A percentile compares a stretch with the other conserved stretches of the same genome.
These are phyloP conservation scores for Drosophila picticornis DNA, from an alignment of 2,888 invertebrate species.

Conservation along the genomic window DNA sequence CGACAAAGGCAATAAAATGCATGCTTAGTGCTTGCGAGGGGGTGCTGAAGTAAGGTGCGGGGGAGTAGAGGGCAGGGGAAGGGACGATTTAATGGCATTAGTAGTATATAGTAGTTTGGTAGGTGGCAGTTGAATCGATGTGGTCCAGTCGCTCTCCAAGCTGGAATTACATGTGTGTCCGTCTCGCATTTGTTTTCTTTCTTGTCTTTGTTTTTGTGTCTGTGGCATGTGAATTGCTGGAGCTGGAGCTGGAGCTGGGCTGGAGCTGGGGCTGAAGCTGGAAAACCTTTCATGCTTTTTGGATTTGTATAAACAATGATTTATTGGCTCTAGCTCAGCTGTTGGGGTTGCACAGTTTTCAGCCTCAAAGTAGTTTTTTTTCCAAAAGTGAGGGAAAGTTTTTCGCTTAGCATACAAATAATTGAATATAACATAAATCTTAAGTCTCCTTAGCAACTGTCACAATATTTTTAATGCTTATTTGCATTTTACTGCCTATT, in stretches of 20 bases:
- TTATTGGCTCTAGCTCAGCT: conserved; percentile 62
- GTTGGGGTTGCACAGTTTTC: conserved; percentile 27
- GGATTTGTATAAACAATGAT: conserved; percentile 79
- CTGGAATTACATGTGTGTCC: conserved; percentile 53
- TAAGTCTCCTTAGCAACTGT: conserved; percentile 2
- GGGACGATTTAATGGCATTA: conserved; percentile 65
- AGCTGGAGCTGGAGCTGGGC: not conserved
- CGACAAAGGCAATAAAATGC: conserved; percentile 80
- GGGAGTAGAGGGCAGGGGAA: not conserved
- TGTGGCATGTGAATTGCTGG: conserved; percentile 54
- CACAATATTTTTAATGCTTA: conserved; percentile 1
- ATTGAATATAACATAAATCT: conserved; percentile 20
- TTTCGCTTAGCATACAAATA: conserved; percentile 7
- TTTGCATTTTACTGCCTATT: not conserved
- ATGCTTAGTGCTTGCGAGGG: conserved; percentile 64
- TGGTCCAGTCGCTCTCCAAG: conserved; percentile 48
- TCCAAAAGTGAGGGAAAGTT: conserved; percentile 3
- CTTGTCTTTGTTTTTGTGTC: conserved; percentile 35
- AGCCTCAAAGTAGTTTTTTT: conserved; percentile 19
- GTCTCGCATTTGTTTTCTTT: conserved; percentile 39
- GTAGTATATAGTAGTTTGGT: conserved; percentile 28
- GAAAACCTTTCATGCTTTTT: conserved; percentile 73
- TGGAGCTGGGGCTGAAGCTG: conserved; percentile 30
- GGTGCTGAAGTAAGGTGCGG: not conserved
- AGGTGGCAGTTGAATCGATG: conserved; percentile 26